phyloP scores from a whole-genome alignment of 92 coral and sea anemone species.

The Zoanthus solanderi region DNA sequence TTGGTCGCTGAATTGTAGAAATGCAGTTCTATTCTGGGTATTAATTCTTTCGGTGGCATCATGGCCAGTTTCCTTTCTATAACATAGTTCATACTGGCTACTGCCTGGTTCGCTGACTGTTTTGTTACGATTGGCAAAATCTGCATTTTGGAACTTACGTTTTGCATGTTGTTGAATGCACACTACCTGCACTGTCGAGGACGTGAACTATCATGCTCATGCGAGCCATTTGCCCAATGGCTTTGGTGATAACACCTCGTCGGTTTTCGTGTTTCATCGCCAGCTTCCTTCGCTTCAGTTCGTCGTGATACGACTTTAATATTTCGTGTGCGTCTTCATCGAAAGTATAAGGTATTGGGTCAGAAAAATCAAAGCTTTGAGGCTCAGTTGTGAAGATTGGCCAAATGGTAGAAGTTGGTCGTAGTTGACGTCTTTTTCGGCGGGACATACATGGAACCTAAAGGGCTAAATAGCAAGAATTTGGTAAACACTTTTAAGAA shows the following conservation, averaged over 20 bases:
- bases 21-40: not conserved
- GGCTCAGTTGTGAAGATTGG: not conserved
- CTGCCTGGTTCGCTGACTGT: constrained; percentile 23
- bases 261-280: constrained; percentile 47
- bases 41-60: constrained; percentile 25
- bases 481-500: constrained; percentile 41
- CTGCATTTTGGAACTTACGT: constrained; percentile 1
- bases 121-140: constrained; percentile 6
- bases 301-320: constrained; percentile 57
- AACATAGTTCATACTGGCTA: constrained; percentile 23
- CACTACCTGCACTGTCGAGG: constrained; percentile 39
- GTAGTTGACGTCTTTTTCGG: constrained; percentile 55
- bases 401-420: constrained; percentile 50
- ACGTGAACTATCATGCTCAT: constrained; percentile 58
- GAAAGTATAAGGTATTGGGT: constrained; percentile 22
- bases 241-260: constrained; percentile 59
- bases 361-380: constrained; percentile 43
- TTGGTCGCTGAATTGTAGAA: not conserved
- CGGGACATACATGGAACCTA: constrained; percentile 45
- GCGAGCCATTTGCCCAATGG: constrained; percentile 60
- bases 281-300: constrained; percentile 55
- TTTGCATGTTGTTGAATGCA: constrained; percentile 33
- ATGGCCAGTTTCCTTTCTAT: constrained; percentile 24
- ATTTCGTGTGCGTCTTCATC: constrained; percentile 43
- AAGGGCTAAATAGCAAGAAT: no score